These are phyloP conservation scores for Polylopha cassiicola DNA, from an alignment of 2,888 invertebrate species.

Conservation along the genomic window DNA sequence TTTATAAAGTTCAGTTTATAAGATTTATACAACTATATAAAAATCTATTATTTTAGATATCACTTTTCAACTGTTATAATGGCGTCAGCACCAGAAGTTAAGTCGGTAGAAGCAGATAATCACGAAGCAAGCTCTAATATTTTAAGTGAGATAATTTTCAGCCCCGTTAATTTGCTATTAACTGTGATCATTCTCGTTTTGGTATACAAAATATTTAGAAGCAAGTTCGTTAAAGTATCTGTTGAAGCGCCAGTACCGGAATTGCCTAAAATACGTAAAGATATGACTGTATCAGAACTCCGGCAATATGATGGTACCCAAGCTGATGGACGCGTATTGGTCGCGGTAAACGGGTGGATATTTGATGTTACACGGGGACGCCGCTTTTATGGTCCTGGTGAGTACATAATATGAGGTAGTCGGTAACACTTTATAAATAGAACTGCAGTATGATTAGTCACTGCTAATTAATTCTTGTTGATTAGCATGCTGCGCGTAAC, in stretches of 20 bases:
- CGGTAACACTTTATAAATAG: constrained; percentile 55
- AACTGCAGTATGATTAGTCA: constrained; percentile 24
- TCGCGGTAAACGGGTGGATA: constrained; percentile 96
- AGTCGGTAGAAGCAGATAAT: constrained; percentile 41
- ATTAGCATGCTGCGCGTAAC: constrained; percentile 12
- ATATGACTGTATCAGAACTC: constrained; percentile 93
- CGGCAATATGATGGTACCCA: constrained; percentile 91
- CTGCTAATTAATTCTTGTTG: constrained; percentile 7
- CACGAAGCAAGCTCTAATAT: constrained; percentile 47
- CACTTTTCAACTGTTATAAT: constrained; percentile 35
- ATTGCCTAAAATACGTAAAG: constrained; percentile 89
- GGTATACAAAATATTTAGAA: constrained; percentile 81
- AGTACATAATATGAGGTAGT: constrained; percentile 39
- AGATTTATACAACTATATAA: constrained; percentile 39
- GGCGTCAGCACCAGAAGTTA: constrained; percentile 53
- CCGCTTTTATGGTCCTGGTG: constrained; percentile 96
- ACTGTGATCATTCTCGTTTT: constrained; percentile 80
- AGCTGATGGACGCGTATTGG: constrained; percentile 90
- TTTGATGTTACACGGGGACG: constrained; percentile 96
- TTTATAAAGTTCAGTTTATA: too few species aligned
- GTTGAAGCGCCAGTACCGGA: constrained; percentile 44
- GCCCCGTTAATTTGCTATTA: constrained; percentile 81
- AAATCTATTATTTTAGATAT: constrained; percentile 29
- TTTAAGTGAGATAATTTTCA: constrained; percentile 74
- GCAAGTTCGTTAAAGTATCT: constrained; percentile 50